A percentile compares a stretch with the other conserved stretches of the same genome.
Conservation (phyloP, 2,888 invertebrate species). For the Euclidia mi region DNA sequence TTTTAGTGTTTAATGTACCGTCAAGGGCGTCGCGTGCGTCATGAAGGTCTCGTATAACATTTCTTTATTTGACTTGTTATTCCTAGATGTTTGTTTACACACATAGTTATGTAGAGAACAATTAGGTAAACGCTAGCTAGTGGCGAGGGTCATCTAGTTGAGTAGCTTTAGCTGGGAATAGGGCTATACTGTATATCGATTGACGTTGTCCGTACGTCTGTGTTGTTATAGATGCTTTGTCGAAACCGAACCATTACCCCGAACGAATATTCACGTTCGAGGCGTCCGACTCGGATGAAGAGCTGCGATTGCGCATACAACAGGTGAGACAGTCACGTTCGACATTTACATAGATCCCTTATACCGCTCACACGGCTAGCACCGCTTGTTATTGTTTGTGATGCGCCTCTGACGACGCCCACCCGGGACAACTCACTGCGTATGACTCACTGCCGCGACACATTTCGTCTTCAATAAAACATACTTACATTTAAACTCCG, state of each 20-base stretch:
- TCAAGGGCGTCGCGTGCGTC: slow-evolving; percentile 67
- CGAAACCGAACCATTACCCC: slow-evolving; percentile 88
- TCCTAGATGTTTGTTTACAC: slow-evolving; percentile 48
- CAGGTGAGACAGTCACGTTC: slow-evolving; percentile 75
- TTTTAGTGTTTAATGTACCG: slow-evolving; percentile 63
- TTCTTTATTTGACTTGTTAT: slow-evolving; percentile 39
- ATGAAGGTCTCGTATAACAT: slow-evolving; percentile 58
- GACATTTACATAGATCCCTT: slow-evolving; percentile 36
- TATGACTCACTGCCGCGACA: slow-evolving; percentile 17
- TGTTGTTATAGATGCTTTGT: slow-evolving; percentile 90
- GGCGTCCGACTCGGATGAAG: slow-evolving; percentile 86
- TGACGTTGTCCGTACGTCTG: slow-evolving; percentile 86
- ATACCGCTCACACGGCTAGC: slow-evolving; percentile 31
- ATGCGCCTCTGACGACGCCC: slow-evolving; percentile 9
- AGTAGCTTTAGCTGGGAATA: slow-evolving; percentile 47
- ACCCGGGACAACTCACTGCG: neutral
- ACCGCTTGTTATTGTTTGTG: slow-evolving; percentile 38
- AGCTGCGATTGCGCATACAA: slow-evolving; percentile 87
- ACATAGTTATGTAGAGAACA: slow-evolving; percentile 47
- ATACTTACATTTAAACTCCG: slow-evolving; percentile 6
- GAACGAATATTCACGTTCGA: slow-evolving; percentile 88
- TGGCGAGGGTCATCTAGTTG: slow-evolving; percentile 17
- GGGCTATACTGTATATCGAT: slow-evolving; percentile 60
- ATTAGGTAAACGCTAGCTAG: slow-evolving; percentile 37
- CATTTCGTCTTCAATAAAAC: no score